A percentile compares a stretch with the other conserved stretches of the same genome.
Evolutionary conservation across 2,888 invertebrate species (phyloP).

Genomic region (Euplexia lucipara): DNA sequence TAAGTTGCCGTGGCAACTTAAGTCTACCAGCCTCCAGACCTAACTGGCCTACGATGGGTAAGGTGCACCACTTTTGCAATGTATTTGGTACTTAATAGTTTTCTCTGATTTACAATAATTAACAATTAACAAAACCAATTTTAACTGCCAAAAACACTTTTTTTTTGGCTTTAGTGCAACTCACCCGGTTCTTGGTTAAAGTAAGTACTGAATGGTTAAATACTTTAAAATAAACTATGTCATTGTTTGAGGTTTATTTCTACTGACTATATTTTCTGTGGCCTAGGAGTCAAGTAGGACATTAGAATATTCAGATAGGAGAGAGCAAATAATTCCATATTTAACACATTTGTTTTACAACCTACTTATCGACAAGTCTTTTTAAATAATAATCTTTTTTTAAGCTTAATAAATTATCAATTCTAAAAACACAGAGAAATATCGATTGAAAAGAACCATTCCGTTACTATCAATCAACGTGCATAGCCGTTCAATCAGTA

Average conservation of each 20-base stretch:
- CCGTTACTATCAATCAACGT: neutral
- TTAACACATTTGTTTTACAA: too few species aligned
- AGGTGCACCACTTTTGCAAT: neutral
- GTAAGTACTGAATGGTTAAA: too few species aligned
- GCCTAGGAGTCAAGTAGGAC: too few species aligned
- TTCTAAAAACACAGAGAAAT: neutral
- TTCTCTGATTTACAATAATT: neutral
- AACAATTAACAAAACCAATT: too few species aligned
- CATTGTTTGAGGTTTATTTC: too few species aligned
- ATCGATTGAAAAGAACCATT: neutral
- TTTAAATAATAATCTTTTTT: neutral
- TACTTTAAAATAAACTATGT: too few species aligned
- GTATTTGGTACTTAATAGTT: neutral
- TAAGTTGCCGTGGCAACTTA: slow-evolving; percentile 9
- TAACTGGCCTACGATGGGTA: neutral
- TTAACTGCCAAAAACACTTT: slow-evolving; percentile 21
- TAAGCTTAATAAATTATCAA: neutral
- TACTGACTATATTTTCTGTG: too few species aligned
- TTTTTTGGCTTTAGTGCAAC: slow-evolving; percentile 26
- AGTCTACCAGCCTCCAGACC: neutral
- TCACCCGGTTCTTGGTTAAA: neutral
- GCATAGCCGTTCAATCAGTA: slow-evolving; percentile 32
- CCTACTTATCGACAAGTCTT: neutral
- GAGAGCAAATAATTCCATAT: too few species aligned
- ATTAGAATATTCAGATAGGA: too few species aligned